Evolutionary conservation across 1,140 invertebrate species (phyloP).

Genomic region (Colletes latitarsis): DNA sequence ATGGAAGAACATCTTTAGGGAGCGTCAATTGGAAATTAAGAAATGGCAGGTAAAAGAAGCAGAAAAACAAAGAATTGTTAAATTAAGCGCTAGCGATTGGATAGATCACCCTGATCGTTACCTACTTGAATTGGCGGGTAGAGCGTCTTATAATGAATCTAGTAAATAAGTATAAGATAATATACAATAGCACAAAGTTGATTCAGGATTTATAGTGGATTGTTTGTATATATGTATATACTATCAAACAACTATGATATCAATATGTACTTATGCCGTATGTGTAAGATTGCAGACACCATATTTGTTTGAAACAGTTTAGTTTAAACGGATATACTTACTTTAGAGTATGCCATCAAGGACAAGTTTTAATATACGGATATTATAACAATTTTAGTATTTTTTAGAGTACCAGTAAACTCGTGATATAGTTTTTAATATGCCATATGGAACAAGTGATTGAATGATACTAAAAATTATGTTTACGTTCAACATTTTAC

Average conservation of each 20-base stretch:
- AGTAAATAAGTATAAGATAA: constrained; percentile 46
- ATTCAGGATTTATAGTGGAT: constrained; percentile 40
- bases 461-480: not conserved
- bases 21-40: constrained; percentile 92
- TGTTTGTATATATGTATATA: constrained; percentile 68
- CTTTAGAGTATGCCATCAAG: not conserved
- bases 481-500: not conserved
- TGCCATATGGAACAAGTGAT: not conserved
- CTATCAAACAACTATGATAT: constrained; percentile 16
- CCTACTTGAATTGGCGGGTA: constrained; percentile 91
- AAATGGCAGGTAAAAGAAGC: constrained; percentile 94
- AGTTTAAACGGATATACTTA: not conserved
- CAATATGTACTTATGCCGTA: constrained; percentile 55
- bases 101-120: constrained; percentile 95
- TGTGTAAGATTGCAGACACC: constrained; percentile 6
- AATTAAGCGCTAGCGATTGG: constrained; percentile 92
- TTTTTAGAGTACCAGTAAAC: not conserved
- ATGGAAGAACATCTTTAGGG: constrained; percentile 78
- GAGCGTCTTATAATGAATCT: constrained; percentile 85
- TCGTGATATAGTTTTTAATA: not conserved
- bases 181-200: constrained; percentile 33
- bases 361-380: not conserved
- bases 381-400: not conserved
- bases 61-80: constrained; percentile 90
- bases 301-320: not conserved